Evolutionary conservation across 2,797 vertebrate species (phyloP).

Genomic region (Gymnopithys bicolor): DNA sequence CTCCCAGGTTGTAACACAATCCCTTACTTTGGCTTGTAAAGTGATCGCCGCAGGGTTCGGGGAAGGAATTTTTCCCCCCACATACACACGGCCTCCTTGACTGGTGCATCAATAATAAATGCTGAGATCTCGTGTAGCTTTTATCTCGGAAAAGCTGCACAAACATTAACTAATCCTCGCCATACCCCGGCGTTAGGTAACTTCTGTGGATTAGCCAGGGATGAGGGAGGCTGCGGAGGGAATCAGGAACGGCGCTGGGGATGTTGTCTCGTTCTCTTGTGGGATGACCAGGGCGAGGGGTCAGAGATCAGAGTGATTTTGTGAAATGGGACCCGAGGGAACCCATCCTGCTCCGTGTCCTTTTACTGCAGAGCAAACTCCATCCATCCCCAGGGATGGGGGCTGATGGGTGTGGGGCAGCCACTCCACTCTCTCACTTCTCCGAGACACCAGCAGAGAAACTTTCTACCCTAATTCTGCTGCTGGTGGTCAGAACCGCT

Average conservation of each 20-base stretch:
- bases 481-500: background rate
- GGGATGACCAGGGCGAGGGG: background rate
- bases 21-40: conserved; percentile 45
- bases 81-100: background rate
- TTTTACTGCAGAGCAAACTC: background rate
- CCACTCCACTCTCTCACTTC: background rate
- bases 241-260: accelerated
- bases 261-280: background rate
- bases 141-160: background rate
- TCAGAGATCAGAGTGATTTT: conserved; percentile 1
- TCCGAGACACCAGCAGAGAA: background rate
- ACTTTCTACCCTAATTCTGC: background rate
- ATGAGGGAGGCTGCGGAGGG: background rate
- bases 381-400: background rate
- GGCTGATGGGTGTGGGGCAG: background rate
- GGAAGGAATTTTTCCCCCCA: conserved; percentile 16
- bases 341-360: background rate
- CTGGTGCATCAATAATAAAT: conserved; percentile 56
- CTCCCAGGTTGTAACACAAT: conserved; percentile 45
- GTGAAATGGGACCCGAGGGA: background rate
- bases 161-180: conserved; percentile 32
- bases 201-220: conserved; percentile 4
- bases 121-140: background rate
- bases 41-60: conserved; percentile 42
- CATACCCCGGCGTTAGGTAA: background rate